Conservation (phyloP, 2,797 vertebrate species). For the Hapalemur alaotrensis region DNA sequence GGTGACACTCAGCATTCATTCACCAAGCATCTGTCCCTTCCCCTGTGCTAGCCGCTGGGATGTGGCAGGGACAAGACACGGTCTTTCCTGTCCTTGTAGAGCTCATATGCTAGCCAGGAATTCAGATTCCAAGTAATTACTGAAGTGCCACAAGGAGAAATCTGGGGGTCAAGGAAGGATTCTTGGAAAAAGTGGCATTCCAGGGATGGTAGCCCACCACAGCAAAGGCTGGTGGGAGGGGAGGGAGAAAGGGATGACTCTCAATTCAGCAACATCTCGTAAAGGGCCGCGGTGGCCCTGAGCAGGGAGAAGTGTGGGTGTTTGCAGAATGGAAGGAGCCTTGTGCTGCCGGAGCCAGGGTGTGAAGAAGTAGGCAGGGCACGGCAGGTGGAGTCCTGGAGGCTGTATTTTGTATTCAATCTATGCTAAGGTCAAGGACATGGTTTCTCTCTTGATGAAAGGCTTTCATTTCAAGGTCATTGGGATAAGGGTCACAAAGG, state of each 20-base stretch:
- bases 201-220: too few relatives aligned
- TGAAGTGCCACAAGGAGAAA: neutral
- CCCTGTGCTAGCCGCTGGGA: neutral
- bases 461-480: neutral
- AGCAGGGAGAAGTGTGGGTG: accelerated
- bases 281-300: too few relatives aligned
- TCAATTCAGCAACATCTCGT: neutral
- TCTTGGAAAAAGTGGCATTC: neutral
- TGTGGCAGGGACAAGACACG: neutral
- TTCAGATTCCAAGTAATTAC: neutral
- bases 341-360: neutral
- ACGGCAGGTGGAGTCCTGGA: neutral
- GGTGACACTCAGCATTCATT: neutral
- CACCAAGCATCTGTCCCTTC: neutral
- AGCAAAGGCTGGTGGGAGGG: neutral
- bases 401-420: neutral
- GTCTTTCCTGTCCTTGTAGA: neutral
- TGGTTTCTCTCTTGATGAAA: neutral
- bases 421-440: neutral
- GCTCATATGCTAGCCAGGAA: neutral
- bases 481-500: neutral
- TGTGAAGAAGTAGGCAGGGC: neutral
- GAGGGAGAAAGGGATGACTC: neutral
- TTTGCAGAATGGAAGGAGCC: neutral
- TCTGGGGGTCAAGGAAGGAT: neutral